Base-by-base conservation (phyloP, 2,797 vertebrate species). In the Morus bassanus region DNA sequence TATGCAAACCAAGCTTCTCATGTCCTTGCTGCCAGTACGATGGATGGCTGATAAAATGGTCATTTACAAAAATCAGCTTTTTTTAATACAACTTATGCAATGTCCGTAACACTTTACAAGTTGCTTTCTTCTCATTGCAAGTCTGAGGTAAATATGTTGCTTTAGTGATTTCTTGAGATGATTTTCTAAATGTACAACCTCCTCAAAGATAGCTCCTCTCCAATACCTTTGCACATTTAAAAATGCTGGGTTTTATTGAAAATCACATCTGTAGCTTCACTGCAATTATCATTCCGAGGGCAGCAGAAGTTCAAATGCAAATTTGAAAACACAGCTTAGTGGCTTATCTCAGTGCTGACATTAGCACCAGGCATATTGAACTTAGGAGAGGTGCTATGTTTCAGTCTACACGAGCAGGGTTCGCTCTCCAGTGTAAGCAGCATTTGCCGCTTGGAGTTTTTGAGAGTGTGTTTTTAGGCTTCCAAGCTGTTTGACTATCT, bases 351-450 rank as follows among this genome's bases (percentile, higher is more conserved):
- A 39, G 68, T 6, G 2, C 45, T 16, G 61, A 3, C 1, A 1
- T 23, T 18, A 35, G 60, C 39, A 48, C 48, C 9, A 4, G 64
- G 48, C 5, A 2, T 4, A 6, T 5, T 19, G 67, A 61, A 13
- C 7, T 17, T 59, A 4, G 69, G 15, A 54, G 35, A 2, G 3
- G 10, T 39, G 35, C 31, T 9, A 0, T 2, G 3, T 59, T 63
- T 80, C 60, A 13, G 1, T 23, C 56, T 45, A 1, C 30, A 1
- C 8, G 24, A 74, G 60, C 24, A 56, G 19, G 7, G 31, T 78
- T 78, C 85, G 48, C 46, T 51, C 22, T 28, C 30, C 23, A 15
- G 11, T 48, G 35, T 24, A 63, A 53, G 37, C n/a, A 80, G 45
- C 8, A 6, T 60, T 81, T 68, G 18, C 60, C 7, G 0, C 61